These are phyloP conservation scores for Meda fulgida DNA, from an alignment of 2,797 vertebrate genomes.

Conservation along the genomic window DNA sequence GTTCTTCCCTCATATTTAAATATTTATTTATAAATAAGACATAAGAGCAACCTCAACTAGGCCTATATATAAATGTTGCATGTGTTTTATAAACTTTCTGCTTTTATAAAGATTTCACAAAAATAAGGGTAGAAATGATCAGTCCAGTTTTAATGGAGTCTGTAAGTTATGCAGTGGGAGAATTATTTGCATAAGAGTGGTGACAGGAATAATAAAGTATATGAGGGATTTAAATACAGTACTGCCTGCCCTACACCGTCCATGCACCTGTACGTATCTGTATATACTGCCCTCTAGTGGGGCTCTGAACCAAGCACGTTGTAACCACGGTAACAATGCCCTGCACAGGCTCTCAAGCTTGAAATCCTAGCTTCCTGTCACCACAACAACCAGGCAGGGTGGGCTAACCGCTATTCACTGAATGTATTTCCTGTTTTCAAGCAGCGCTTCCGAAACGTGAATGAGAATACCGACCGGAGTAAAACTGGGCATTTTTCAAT, in stretches of 20 bases:
- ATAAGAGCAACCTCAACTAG: not conserved
- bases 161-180: not conserved
- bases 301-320: not conserved
- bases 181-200: not conserved
- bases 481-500: constrained; percentile 49
- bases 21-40: not conserved
- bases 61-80: not conserved
- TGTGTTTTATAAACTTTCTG: no score
- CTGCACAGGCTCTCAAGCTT: constrained; percentile 9
- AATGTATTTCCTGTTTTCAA: constrained; percentile 68
- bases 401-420: constrained; percentile 45
- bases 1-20: not conserved
- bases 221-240: not conserved
- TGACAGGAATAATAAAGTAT: not conserved
- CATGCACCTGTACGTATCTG: not conserved
- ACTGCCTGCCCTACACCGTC: not conserved
- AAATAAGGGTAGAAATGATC: not conserved
- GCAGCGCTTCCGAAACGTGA: constrained; percentile 61
- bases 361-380: constrained; percentile 61
- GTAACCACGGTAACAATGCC: constrained; percentile 43
- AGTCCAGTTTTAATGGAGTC: not conserved
- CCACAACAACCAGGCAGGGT: constrained; percentile 53
- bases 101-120: no score
- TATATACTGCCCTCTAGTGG: constrained; percentile 52
- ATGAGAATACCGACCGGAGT: constrained; percentile 52